Percentiles rank a stretch among this genome's conserved stretches.
Evolutionary conservation across 2,888 invertebrate species (phyloP).

Genomic region (Ormyrus rosae): DNA sequence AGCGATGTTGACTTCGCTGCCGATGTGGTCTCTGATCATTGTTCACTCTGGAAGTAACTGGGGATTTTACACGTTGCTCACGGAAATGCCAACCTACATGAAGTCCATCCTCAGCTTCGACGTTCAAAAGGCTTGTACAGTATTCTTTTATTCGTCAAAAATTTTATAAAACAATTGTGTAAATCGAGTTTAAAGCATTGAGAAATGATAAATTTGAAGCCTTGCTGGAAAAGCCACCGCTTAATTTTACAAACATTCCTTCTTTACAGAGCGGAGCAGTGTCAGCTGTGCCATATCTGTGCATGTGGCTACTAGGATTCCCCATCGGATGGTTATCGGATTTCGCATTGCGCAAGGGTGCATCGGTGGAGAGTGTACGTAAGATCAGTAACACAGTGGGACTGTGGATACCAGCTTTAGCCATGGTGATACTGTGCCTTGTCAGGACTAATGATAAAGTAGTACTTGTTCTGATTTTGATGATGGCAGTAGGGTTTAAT

Average conservation of each 20-base stretch:
- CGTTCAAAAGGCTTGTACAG: slow-evolving; percentile 73
- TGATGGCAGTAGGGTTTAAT: slow-evolving; percentile 70
- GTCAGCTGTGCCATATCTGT: slow-evolving; percentile 78
- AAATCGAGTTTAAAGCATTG: not conserved
- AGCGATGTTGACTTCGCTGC: slow-evolving; percentile 81
- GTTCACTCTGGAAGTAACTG: slow-evolving; percentile 83
- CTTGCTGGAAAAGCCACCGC: too few species aligned
- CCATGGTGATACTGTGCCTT: slow-evolving; percentile 72
- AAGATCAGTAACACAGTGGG: slow-evolving; percentile 78
- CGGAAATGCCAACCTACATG: slow-evolving; percentile 84
- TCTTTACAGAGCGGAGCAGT: slow-evolving; percentile 74
- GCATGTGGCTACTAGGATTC: slow-evolving; percentile 77
- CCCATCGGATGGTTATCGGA: slow-evolving; percentile 77
- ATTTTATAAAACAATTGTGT: not conserved
- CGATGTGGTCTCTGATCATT: slow-evolving; percentile 80
- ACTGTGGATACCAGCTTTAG: slow-evolving; percentile 76
- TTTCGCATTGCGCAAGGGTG: slow-evolving; percentile 67
- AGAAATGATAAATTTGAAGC: too few species aligned
- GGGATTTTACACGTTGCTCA: slow-evolving; percentile 85
- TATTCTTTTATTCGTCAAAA: not conserved
- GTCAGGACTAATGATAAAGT: slow-evolving; percentile 56
- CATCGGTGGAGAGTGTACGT: slow-evolving; percentile 65
- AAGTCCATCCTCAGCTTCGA: slow-evolving; percentile 79
- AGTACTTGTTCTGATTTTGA: slow-evolving; percentile 64
- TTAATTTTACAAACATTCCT: not conserved